phyloP scores from a whole-genome alignment of 1,140 invertebrate species.

The Andricus grossulariae region DNA sequence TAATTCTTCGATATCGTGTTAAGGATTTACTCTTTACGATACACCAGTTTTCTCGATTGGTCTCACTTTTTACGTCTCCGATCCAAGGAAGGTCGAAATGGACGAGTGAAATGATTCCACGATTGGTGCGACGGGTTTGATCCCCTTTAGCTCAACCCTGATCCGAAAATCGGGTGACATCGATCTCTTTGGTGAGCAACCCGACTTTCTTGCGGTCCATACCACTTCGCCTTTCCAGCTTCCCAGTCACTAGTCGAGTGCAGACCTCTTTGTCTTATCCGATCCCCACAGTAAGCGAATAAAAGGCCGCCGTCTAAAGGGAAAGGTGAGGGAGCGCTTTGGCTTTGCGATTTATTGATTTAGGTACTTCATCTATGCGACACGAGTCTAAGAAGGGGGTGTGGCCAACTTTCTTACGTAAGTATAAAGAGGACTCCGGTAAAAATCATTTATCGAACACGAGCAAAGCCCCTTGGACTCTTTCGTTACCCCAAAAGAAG shows the following conservation, averaged over 20 bases:
- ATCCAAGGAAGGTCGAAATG: not conserved
- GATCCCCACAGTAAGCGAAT: slow-evolving; percentile 33
- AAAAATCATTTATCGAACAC: no score
- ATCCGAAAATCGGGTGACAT: slow-evolving; percentile 30
- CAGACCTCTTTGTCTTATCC: slow-evolving; percentile 28
- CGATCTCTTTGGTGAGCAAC: slow-evolving; percentile 29
- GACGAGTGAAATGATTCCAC: slow-evolving; percentile 13
- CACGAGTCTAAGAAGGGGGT: not conserved
- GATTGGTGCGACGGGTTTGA: slow-evolving; percentile 18
- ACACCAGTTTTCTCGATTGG: slow-evolving; percentile 21
- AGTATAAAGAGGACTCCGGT: no score
- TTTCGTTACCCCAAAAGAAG: no score
- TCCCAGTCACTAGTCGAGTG: slow-evolving; percentile 25
- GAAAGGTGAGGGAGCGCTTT: slow-evolving; percentile 48
- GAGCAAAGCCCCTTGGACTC: no score
- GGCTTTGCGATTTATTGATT: slow-evolving; percentile 59
- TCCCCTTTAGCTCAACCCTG: slow-evolving; percentile 17
- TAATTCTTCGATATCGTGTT: slow-evolving; percentile 22
- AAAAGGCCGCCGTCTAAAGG: slow-evolving; percentile 45
- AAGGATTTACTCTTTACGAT: slow-evolving; percentile 28
- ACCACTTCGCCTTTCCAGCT: slow-evolving; percentile 8
- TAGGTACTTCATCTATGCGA: slow-evolving; percentile 37
- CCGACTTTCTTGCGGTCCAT: slow-evolving; percentile 12
- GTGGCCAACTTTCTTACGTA: no score
- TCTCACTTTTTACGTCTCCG: slow-evolving; percentile 5